Evolutionary conservation across 2,113 vertebrate species (phyloP).

Genomic region (Apodemus speciosus): DNA sequence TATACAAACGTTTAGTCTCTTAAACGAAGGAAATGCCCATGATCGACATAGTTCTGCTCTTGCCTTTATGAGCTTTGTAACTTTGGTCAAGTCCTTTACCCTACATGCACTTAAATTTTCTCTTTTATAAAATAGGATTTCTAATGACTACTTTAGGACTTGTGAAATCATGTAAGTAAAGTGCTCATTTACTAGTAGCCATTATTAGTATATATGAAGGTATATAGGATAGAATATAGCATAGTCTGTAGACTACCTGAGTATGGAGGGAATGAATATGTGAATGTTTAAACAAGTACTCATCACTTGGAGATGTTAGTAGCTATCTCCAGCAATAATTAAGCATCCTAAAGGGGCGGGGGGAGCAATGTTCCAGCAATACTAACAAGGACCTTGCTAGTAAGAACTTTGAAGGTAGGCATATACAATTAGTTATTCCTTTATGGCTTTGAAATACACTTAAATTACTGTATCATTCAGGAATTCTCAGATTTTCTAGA

Average conservation of each 20-base stretch:
- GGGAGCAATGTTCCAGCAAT: background rate
- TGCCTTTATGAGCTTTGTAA: background rate
- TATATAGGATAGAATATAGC: background rate
- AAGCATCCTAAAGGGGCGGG: background rate
- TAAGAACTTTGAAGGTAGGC: background rate
- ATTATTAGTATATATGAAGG: background rate
- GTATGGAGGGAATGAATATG: background rate
- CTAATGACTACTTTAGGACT: slow-evolving; percentile 25
- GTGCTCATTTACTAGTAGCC: background rate
- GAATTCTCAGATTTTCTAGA: background rate
- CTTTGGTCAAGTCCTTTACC: background rate
- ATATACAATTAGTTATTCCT: background rate
- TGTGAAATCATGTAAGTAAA: slow-evolving; percentile 38
- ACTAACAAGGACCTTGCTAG: background rate
- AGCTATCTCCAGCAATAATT: background rate
- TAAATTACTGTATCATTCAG: background rate
- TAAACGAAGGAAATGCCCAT: too few relatives aligned
- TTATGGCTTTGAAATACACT: background rate
- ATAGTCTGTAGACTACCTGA: background rate
- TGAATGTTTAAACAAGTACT: background rate
- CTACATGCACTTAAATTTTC: background rate
- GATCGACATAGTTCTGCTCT: background rate
- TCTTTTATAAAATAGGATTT: slow-evolving; percentile 20
- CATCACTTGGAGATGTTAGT: background rate
- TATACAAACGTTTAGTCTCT: background rate